phyloP scores from a whole-genome alignment of 2,797 vertebrate species.

The Podarcis siculus region DNA sequence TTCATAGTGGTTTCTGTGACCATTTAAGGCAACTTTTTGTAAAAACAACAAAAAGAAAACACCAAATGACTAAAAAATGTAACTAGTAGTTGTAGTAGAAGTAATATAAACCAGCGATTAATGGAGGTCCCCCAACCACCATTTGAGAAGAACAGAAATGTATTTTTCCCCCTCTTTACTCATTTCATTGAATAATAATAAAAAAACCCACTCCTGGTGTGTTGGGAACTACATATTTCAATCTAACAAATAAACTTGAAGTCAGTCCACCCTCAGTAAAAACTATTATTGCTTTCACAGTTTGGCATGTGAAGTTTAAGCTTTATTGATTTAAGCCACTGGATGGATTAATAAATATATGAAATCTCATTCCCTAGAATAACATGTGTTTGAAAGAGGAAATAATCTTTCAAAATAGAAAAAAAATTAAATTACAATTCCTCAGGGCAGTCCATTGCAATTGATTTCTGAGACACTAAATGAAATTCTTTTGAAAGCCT shows the following conservation, averaged over 20 bases:
- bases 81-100: too few species aligned
- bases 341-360: conserved; percentile 27
- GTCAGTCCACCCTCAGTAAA: neutral
- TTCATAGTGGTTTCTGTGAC: neutral
- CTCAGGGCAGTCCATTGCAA: conserved; percentile 12
- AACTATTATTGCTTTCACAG: conserved; percentile 6
- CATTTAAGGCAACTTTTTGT: too few species aligned
- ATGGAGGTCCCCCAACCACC: neutral
- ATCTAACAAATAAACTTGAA: neutral
- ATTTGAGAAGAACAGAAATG: neutral
- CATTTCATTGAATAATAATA: neutral
- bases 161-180: neutral
- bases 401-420: conserved; percentile 38
- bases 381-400: conserved; percentile 34
- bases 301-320: conserved; percentile 17
- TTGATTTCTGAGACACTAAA: conserved; percentile 44
- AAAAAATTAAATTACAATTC: conserved; percentile 34
- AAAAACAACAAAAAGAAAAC: too few species aligned
- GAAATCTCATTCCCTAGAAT: conserved; percentile 32
- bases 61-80: too few species aligned
- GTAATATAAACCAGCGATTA: neutral
- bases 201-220: neutral
- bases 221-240: neutral
- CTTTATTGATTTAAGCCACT: conserved; percentile 21
- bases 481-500: neutral